Base-by-base conservation (phyloP, 1,140 invertebrate species). In the Trialeurodes vaporariorum region DNA sequence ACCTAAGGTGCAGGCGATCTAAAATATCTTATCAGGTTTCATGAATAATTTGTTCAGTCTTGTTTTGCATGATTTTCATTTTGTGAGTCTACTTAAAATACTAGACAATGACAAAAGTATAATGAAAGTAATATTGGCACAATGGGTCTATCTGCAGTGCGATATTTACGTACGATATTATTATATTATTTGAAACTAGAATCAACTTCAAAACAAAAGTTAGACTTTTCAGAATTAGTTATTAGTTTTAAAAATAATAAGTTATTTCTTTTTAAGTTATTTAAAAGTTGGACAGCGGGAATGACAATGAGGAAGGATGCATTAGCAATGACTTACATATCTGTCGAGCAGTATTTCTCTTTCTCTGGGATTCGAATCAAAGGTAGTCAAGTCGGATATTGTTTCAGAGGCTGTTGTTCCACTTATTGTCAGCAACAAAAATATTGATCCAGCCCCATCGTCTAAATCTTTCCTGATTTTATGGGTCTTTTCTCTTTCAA, bases 401-500 rank as follows among this genome's bases (percentile, higher is more conserved):
- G 93, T 93, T 77, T 96, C 93, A 0, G 87, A 88, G 0, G 92
- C 91, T 1, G 92, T 92, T 0, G 93, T 96, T 0, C 94, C 96
- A 71, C 93, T 98, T 22, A 97, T 96, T 0, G 96, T 98, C 0
- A 98, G 79, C 64, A 98, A 81, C 2, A 98, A 80, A 75, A 91
- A 91, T 62, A 98, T 86, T 67, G 86, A 85, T 0, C 96, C 95
- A 0, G 89, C 87, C 0, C 88, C 89, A 71, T 97, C 94, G 79
- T 97, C 94, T 13, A 99, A 80, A 0, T 91, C 85, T 72, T 87
- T 84, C 86, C 92, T 93, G 62, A 98, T 84, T 67, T 87, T 84
- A 76, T 98, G 94, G 0, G 96, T 98, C 68, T 84, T 89, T 77
- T 99, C 96, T 24, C 90, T 83, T 76, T 94, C 92, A 65, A 97